These are phyloP conservation scores for Pemphredon lugubris DNA, from an alignment of 2,888 invertebrate genomes.

Conservation along the genomic window DNA sequence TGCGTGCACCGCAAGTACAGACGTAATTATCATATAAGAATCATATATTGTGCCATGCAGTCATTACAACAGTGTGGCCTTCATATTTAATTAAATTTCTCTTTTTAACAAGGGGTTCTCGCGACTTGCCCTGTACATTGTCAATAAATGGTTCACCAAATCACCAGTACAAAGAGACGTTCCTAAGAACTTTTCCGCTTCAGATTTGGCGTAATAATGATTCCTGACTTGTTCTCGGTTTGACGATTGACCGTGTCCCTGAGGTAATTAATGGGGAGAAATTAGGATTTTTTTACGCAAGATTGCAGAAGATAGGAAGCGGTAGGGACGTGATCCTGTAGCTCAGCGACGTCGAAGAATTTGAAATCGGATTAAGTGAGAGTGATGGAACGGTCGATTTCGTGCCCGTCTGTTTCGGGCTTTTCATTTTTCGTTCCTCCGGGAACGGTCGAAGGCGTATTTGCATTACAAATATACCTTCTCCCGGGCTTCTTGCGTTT, in stretches of 20 bases:
- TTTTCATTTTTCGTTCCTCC: conserved; percentile 68
- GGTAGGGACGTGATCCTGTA: conserved; percentile 49
- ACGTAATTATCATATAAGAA: no score
- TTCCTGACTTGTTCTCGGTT: conserved; percentile 40
- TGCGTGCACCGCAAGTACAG: no score
- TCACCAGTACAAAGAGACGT: neutral
- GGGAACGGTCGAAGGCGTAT: conserved; percentile 50
- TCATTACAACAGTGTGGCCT: no score
- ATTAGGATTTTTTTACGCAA: conserved; percentile 60
- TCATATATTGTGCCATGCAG: no score
- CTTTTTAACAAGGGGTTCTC: no score
- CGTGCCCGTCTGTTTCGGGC: conserved; percentile 56
- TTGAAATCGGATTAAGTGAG: conserved; percentile 70
- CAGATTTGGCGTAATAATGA: conserved; percentile 50
- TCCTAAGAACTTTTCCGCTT: neutral
- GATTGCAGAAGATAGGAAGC: conserved; percentile 15
- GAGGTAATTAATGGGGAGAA: conserved; percentile 60
- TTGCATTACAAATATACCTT: conserved; percentile 73
- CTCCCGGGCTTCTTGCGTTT: conserved; percentile 64
- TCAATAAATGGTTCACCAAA: no score
- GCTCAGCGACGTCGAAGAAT: conserved; percentile 63
- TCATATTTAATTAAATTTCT: no score
- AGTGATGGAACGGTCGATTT: conserved; percentile 62
- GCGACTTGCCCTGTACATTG: no score
- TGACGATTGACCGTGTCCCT: conserved; percentile 47